Percentiles rank a stretch among this genome's conserved stretches.
Evolutionary conservation across 1,140 invertebrate species (phyloP).

Genomic region (Saxidomus purpurata): DNA sequence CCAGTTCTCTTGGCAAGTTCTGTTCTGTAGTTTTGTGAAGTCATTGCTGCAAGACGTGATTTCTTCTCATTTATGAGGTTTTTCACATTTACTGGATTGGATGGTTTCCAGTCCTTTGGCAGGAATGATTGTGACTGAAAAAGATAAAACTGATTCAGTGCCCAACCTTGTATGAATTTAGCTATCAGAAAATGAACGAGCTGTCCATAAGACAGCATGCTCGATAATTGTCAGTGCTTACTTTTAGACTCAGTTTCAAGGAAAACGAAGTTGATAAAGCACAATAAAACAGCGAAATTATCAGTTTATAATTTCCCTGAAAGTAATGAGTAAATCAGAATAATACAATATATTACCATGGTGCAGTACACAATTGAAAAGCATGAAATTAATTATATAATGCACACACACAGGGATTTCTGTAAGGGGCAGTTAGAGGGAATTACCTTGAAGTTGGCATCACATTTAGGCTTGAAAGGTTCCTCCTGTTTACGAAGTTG

Average conservation of each 20-base stretch:
- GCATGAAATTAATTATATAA: too few relatives aligned
- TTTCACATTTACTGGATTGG: conserved; percentile 46
- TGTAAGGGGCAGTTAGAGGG: too few relatives aligned
- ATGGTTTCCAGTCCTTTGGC: conserved; percentile 58
- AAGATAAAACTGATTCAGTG: conserved; percentile 14
- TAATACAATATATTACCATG: too few relatives aligned
- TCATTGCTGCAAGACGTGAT: conserved; percentile 55
- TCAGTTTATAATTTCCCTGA: too few relatives aligned
- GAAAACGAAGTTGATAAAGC: background rate
- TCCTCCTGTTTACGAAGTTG: conserved; percentile 9
- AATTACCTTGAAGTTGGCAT: conserved; percentile 65
- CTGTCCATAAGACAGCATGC: too few relatives aligned
- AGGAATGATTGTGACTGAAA: conserved; percentile 58
- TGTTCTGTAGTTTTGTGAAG: conserved; percentile 56
- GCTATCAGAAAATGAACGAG: too few relatives aligned
- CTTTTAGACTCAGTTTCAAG: too few relatives aligned
- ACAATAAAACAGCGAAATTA: too few relatives aligned
- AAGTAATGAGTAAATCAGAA: too few relatives aligned
- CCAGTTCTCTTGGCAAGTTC: conserved; percentile 51
- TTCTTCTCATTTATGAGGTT: conserved; percentile 65
- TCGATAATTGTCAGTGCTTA: too few relatives aligned
- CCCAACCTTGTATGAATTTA: background rate
- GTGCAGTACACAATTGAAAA: too few relatives aligned
- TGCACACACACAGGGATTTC: too few relatives aligned
- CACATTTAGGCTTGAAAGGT: conserved; percentile 58